phyloP scores from a whole-genome alignment of 2,888 invertebrate genomes.

The Meta bourneti region DNA sequence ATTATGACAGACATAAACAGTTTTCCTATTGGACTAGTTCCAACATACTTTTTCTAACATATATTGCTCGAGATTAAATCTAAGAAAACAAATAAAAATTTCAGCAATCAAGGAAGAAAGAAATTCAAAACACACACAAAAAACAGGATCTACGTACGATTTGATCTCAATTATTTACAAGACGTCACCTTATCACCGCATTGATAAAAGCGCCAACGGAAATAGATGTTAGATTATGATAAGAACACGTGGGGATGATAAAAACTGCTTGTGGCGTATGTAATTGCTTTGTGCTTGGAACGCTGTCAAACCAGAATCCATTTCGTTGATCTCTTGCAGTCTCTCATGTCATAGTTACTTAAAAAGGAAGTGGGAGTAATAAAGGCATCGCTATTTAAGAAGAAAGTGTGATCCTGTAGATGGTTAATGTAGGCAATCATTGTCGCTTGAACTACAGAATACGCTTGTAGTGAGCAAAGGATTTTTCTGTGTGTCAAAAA shows the following conservation, averaged over 20 bases:
- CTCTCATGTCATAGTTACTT: neutral
- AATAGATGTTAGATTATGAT: neutral
- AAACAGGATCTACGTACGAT: neutral
- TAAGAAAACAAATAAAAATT: neutral
- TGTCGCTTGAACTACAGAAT: too few species aligned
- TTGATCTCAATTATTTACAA: neutral
- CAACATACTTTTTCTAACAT: too few species aligned
- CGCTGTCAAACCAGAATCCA: neutral
- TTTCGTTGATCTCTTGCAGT: neutral
- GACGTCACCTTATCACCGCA: neutral
- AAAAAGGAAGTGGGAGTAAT: neutral
- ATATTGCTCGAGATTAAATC: neutral
- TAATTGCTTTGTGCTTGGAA: neutral
- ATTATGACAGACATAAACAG: too few species aligned
- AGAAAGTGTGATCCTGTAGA: neutral
- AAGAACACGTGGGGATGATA: neutral
- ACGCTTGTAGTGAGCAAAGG: too few species aligned
- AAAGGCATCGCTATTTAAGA: neutral
- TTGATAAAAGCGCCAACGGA: neutral
- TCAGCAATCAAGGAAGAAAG: neutral
- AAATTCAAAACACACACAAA: neutral
- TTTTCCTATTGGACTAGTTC: too few species aligned
- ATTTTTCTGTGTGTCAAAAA: too few species aligned
- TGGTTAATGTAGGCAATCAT: too few species aligned
- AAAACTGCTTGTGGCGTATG: neutral